Base-by-base conservation (phyloP, 2,797 vertebrate species). In the Thunnus albacares region DNA sequence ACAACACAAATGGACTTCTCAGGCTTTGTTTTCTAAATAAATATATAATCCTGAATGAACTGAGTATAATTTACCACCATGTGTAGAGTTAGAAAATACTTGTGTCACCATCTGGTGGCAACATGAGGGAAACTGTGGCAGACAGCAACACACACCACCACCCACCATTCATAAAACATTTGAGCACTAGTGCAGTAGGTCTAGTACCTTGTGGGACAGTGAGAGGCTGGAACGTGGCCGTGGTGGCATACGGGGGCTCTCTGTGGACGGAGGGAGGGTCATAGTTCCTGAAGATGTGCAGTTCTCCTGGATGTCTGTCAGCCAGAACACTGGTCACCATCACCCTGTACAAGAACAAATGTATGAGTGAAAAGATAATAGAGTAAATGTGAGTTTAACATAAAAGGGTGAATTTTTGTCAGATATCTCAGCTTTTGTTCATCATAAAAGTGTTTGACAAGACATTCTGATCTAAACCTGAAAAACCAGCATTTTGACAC, bases 251-350 rank as follows among this genome's bases (percentile, higher is more conserved):
- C 0, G 95, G 95, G 4, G 96, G 92, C 58, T 94, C 95, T 72
- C 80, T 85, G 12, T 65, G 80, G 22, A 93, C 62, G 71, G 96
- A 95, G 0, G 98, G 97, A 0, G 95, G 94, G 0, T 96, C 85
- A 0, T 99, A 99, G 92, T 99, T 99, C 70, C 98, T 95, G 93
- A 99, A 99, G 61, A 99, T 96, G 83, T 99, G 98, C 66, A 99
- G 96, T 83, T 99, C 97, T 12, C 97, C 98, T 0, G 98, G 98
- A 76, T 99, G 98, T 73, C 98, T 95, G 93, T 99, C 98, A 0
- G 97, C 98, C 11, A 99, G 78, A 0, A 98, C 98, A 35, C 97
- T 97, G 1, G 98, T 99, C 85, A 99, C 97, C 92, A 99, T 97
- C 79, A 99, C 97, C 90, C 98, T 99, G 87, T 6, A 13, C 18